Percentiles rank a stretch among this genome's conserved stretches.
Evolutionary conservation across 2,888 invertebrate genomes (phyloP).

Genomic region (Apoda limacodes): DNA sequence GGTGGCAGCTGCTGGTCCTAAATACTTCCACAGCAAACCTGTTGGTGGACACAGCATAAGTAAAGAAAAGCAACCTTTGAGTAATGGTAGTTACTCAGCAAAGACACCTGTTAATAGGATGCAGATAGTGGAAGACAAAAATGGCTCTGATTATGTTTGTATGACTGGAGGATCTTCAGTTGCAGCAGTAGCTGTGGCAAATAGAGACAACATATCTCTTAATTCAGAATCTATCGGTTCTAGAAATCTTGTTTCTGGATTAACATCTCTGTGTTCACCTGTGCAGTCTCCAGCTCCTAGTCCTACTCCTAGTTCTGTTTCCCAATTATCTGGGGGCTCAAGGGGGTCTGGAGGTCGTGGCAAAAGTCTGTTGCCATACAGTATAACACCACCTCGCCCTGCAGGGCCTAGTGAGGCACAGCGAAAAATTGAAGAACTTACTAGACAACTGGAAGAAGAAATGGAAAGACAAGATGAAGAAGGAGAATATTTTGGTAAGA

Average conservation of each 20-base stretch:
- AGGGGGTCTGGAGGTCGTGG: constrained; percentile 65
- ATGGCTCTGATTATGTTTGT: constrained; percentile 85
- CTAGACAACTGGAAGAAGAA: constrained; percentile 92
- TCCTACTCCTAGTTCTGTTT: constrained; percentile 74
- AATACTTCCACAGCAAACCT: constrained; percentile 69
- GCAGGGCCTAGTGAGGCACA: constrained; percentile 94
- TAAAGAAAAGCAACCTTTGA: constrained; percentile 41
- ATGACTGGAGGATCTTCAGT: constrained; percentile 81
- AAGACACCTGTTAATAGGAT: constrained; percentile 43
- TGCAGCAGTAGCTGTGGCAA: constrained; percentile 53
- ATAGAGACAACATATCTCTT: constrained; percentile 50
- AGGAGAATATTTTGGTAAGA: constrained; percentile 95
- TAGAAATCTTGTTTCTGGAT: constrained; percentile 51
- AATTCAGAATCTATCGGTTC: constrained; percentile 48
- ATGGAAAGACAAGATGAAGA: constrained; percentile 96
- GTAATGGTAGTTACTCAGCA: constrained; percentile 41
- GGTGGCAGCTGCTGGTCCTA: constrained; percentile 66
- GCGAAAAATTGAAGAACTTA: constrained; percentile 92
- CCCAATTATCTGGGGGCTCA: constrained; percentile 72
- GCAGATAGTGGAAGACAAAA: constrained; percentile 76
- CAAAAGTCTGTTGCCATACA: constrained; percentile 84
- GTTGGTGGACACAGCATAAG: constrained; percentile 67
- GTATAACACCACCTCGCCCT: constrained; percentile 88
- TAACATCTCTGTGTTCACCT: constrained; percentile 61
- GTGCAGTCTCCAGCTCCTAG: constrained; percentile 71